phyloP scores from a whole-genome alignment of 2,797 vertebrate species.

The Emydoidea blandingii region DNA sequence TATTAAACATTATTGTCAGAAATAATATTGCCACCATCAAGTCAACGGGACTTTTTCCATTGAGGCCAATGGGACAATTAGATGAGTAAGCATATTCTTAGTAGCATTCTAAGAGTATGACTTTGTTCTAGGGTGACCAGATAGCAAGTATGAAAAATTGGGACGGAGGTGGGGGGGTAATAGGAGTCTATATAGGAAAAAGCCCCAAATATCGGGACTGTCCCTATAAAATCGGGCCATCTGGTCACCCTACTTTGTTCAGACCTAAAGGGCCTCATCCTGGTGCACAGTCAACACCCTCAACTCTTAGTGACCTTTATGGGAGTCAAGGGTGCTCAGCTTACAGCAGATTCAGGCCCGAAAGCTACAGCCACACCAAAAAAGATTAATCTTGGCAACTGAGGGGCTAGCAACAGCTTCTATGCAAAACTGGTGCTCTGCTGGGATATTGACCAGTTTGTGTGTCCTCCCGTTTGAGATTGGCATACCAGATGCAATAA shows the following conservation, averaged over 20 bases:
- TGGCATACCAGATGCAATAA: neutral
- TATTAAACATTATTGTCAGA: neutral
- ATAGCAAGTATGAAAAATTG: too few relatives aligned
- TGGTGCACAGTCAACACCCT: neutral
- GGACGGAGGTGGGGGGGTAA: too few relatives aligned
- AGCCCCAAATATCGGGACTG: too few relatives aligned
- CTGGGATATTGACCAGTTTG: neutral
- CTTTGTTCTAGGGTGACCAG: neutral
- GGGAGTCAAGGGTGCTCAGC: neutral
- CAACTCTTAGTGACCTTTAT: neutral
- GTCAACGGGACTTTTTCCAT: constrained; percentile 10
- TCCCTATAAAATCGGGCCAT: too few relatives aligned
- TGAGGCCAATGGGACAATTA: neutral
- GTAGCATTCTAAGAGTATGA: neutral
- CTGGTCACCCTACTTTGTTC: neutral
- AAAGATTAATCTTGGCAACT: neutral
- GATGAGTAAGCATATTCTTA: neutral
- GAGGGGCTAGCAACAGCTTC: neutral
- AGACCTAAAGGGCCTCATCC: neutral
- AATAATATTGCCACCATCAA: neutral
- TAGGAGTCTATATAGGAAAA: too few relatives aligned
- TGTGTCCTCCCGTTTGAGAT: neutral
- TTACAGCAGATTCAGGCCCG: neutral
- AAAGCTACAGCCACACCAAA: neutral
- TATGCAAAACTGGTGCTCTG: neutral